These are phyloP conservation scores for Zaprionus africanus DNA, from an alignment of 1,140 invertebrate genomes.

Conservation along the genomic window DNA sequence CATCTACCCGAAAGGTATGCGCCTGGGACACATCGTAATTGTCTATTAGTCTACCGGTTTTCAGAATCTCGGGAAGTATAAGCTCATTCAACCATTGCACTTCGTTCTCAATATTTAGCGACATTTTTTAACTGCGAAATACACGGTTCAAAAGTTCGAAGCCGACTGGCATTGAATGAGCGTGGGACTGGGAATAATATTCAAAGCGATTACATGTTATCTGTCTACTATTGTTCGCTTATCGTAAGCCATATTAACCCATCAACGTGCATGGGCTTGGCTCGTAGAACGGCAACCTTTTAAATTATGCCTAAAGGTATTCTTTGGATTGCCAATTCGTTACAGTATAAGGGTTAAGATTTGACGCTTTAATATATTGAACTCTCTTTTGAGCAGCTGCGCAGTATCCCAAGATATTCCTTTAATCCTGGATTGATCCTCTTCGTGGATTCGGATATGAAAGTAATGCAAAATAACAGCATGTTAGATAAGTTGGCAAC, in stretches of 20 bases:
- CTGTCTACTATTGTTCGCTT: not conserved
- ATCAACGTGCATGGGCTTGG: not conserved
- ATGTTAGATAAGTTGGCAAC: too few relatives aligned
- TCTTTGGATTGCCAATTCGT: too few relatives aligned
- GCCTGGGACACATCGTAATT: slow-evolving; percentile 35
- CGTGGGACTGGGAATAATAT: not conserved
- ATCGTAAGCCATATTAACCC: not conserved
- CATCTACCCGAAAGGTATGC: slow-evolving; percentile 40
- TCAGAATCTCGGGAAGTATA: slow-evolving; percentile 51
- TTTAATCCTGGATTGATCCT: too few relatives aligned
- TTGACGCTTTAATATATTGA: too few relatives aligned
- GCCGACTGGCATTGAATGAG: not conserved
- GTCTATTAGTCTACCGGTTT: slow-evolving; percentile 47
- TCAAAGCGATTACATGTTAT: not conserved
- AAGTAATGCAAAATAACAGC: too few relatives aligned
- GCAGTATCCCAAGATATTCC: too few relatives aligned
- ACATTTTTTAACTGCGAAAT: slow-evolving; percentile 33
- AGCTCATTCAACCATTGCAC: slow-evolving; percentile 47
- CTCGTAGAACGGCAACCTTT: too few relatives aligned
- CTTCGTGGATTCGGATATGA: too few relatives aligned
- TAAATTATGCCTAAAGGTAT: too few relatives aligned
- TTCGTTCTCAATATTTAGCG: slow-evolving; percentile 43
- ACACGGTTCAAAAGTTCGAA: not conserved
- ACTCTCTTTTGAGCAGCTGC: too few relatives aligned
- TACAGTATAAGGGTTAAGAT: too few relatives aligned